Conservation (phyloP, 2,113 vertebrate genomes). For the Mystacornis crossleyi region DNA sequence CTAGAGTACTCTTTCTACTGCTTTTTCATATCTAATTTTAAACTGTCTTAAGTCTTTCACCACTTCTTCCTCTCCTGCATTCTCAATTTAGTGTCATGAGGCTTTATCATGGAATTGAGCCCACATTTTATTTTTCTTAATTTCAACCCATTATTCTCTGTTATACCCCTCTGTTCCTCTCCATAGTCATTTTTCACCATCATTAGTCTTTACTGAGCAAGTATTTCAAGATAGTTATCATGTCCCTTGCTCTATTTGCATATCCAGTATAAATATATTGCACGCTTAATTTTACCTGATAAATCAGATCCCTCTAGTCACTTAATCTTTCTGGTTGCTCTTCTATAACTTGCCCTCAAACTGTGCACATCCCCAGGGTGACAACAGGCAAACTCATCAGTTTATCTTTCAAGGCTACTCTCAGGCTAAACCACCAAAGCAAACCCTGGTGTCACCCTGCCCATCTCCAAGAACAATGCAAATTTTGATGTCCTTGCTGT, state of each 20-base stretch:
- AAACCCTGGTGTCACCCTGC: background rate
- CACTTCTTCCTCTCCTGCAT: background rate
- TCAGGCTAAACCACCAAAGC: background rate
- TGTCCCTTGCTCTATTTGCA: background rate
- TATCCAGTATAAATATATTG: background rate
- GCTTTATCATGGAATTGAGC: background rate
- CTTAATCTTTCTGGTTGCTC: background rate
- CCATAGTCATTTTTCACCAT: background rate
- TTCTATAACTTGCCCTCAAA: background rate
- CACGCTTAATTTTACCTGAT: background rate
- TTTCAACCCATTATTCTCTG: constrained; percentile 37
- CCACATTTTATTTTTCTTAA: constrained; percentile 35
- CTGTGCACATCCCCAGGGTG: no score
- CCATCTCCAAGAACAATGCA: background rate
- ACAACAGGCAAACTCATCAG: background rate
- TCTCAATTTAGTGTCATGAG: background rate
- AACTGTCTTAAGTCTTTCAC: constrained; percentile 5
- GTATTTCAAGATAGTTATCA: background rate
- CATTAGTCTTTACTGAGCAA: background rate
- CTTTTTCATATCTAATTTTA: constrained; percentile 29
- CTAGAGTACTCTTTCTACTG: background rate
- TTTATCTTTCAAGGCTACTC: background rate
- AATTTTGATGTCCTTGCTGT: rapidly evolving
- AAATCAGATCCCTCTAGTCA: background rate
- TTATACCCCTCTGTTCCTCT: background rate